Percentiles rank a stretch among this genome's conserved stretches.
phyloP scores from a whole-genome alignment of 2,113 vertebrate species.

The Pedetes capensis region DNA sequence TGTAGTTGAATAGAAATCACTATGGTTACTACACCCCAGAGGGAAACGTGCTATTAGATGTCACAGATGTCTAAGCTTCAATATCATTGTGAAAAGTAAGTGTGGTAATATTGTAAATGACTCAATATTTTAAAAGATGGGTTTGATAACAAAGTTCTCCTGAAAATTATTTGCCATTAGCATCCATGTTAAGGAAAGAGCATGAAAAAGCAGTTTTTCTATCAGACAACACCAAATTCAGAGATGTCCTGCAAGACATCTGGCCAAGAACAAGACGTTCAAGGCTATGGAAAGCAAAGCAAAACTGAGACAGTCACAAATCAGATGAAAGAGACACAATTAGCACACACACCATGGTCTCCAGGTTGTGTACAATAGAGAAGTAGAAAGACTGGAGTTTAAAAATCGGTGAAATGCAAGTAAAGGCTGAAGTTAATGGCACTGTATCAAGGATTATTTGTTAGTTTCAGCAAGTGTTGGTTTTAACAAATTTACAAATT shows the following conservation, averaged over 20 bases:
- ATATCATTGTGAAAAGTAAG: neutral
- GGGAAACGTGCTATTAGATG: fast-evolving
- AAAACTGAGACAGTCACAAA: neutral
- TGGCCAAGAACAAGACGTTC: neutral
- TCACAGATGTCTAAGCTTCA: neutral
- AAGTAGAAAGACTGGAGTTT: neutral
- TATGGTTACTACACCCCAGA: fast-evolving
- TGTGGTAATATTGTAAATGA: neutral
- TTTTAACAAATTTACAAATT: neutral
- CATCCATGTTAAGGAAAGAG: neutral
- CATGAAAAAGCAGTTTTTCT: neutral
- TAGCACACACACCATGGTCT: neutral
- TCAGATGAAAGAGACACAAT: neutral
- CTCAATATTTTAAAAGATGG: neutral
- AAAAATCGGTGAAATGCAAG: neutral
- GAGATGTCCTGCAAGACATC: neutral
- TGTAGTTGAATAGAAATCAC: fast-evolving
- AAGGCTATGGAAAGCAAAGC: neutral
- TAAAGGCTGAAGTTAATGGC: neutral
- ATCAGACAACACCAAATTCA: neutral
- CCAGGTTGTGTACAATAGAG: fast-evolving
- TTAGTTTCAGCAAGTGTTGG: neutral
- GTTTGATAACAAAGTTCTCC: neutral
- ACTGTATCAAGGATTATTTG: neutral
- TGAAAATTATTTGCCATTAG: neutral